phyloP scores from a whole-genome alignment of 1,140 invertebrate genomes.

The Drosophila punjabiensis region DNA sequence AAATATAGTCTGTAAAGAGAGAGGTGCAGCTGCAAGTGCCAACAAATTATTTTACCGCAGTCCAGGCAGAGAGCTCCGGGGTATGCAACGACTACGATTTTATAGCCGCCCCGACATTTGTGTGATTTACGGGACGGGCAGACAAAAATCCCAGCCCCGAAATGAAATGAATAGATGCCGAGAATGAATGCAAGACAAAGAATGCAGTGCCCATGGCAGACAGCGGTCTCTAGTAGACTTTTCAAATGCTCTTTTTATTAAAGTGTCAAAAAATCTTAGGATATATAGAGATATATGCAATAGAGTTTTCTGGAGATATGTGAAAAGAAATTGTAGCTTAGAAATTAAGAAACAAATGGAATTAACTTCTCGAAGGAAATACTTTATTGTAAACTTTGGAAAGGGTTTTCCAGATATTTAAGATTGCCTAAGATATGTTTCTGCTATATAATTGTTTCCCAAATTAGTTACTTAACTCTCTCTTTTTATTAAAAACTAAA shows the following conservation, averaged over 20 bases:
- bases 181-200: constrained; percentile 17
- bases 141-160: constrained; percentile 50
- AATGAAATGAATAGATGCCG: constrained; percentile 44
- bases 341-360: neutral
- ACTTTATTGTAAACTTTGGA: no score
- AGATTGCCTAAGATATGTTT: neutral
- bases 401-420: neutral
- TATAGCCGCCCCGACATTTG: constrained; percentile 64
- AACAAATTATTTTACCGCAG: constrained; percentile 58
- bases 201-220: constrained; percentile 7
- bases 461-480: neutral
- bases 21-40: constrained; percentile 56
- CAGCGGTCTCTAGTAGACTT: constrained; percentile 1
- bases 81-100: constrained; percentile 63
- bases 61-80: constrained; percentile 48
- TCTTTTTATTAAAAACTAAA: neutral
- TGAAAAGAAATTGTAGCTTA: no score
- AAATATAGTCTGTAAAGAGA: constrained; percentile 43
- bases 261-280: neutral
- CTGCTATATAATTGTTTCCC: neutral
- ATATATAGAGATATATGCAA: neutral
- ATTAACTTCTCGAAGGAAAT: no score
- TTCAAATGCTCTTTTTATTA: neutral
- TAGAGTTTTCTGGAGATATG: neutral
- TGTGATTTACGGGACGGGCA: constrained; percentile 69